phyloP scores from a whole-genome alignment of 1,140 invertebrate species.

The Akabosia matsudoensis region DNA sequence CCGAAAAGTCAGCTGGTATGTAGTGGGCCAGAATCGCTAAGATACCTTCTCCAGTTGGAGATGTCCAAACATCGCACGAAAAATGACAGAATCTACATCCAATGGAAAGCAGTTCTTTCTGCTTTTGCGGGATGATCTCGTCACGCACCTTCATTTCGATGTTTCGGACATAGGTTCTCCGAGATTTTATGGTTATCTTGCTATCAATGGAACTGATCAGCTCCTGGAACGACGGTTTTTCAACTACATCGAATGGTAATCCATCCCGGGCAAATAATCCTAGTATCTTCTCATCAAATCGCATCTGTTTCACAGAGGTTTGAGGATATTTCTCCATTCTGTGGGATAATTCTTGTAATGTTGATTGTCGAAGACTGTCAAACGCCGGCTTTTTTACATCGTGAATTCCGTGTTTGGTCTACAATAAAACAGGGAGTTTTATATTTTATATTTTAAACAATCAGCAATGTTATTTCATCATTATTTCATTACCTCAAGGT shows the following conservation, averaged over 20 bases:
- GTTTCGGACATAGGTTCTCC: not conserved
- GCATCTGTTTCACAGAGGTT: not conserved
- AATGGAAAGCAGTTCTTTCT: not conserved
- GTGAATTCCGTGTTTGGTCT: no score
- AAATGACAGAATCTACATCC: slow-evolving; percentile 27
- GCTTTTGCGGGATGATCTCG: not conserved
- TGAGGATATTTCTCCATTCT: not conserved
- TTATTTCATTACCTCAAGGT: no score
- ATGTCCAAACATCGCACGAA: slow-evolving; percentile 19
- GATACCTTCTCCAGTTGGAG: not conserved
- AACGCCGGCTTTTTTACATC: no score
- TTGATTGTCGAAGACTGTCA: not conserved
- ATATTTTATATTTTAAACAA: no score
- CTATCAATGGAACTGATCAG: not conserved
- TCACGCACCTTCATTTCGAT: not conserved
- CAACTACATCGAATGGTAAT: not conserved
- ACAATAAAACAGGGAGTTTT: no score
- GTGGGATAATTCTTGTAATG: not conserved
- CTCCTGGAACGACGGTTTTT: not conserved
- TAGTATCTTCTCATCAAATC: not conserved
- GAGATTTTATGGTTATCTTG: not conserved
- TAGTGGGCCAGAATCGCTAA: slow-evolving; percentile 5
- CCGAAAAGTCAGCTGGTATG: not conserved
- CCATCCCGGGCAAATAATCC: not conserved
- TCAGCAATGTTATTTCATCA: no score